phyloP scores from a whole-genome alignment of 2,113 vertebrate species.

The Enhydra lutris region DNA sequence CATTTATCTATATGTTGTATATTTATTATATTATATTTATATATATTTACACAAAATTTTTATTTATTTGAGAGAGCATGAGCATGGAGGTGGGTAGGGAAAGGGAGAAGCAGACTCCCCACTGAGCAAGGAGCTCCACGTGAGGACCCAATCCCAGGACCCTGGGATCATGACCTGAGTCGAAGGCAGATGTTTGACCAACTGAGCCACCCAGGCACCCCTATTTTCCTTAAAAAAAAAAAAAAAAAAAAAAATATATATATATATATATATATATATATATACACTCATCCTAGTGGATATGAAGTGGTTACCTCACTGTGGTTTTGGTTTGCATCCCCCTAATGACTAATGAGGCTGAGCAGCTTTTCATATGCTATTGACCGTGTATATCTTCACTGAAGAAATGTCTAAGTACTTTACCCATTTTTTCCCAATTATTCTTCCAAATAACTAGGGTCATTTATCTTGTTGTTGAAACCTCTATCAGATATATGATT shows the following conservation, averaged over 20 bases:
- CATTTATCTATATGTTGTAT: no score
- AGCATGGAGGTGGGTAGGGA: rapidly evolving
- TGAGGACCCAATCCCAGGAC: not conserved
- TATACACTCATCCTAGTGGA: not conserved
- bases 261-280: no score
- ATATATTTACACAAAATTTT: not conserved
- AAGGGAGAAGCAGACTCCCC: not conserved
- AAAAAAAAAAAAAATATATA: no score
- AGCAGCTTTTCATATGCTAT: not conserved
- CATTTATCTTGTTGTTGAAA: not conserved
- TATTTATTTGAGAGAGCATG: not conserved
- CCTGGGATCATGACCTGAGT: not conserved
- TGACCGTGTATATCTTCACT: not conserved
- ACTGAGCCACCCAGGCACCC: not conserved
- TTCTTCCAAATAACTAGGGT: not conserved
- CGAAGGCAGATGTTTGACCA: not conserved
- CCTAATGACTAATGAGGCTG: not conserved
- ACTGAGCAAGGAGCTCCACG: not conserved
- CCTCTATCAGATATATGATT: not conserved
- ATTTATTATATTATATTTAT: no score
- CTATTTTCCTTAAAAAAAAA: no score
- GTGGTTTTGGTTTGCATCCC: not conserved
- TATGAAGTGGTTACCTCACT: not conserved
- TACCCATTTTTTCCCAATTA: not conserved
- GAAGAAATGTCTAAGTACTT: not conserved